A percentile compares a stretch with the other conserved stretches of the same genome.
Conservation (phyloP, 2,797 vertebrate species). For the Darevskia nairensis region DNA sequence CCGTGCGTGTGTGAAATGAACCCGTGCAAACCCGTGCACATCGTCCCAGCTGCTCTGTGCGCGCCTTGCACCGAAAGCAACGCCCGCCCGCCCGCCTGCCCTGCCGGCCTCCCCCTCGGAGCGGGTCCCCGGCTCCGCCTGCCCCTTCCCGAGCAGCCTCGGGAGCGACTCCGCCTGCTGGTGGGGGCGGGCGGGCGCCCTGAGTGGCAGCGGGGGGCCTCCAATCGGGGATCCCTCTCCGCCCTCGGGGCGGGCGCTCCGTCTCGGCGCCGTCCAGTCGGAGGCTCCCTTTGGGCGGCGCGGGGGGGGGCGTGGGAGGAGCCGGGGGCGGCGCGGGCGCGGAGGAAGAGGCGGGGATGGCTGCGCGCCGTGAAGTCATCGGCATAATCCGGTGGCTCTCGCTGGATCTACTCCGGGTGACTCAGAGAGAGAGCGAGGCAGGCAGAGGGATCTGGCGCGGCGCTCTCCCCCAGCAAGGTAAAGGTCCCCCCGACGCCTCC, state of each 20-base stretch:
- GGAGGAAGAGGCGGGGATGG: conserved; percentile 80
- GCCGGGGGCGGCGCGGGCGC: conserved; percentile 71
- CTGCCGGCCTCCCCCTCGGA: too few relatives aligned
- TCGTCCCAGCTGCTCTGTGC: background rate
- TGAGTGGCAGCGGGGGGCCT: background rate
- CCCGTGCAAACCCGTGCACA: too few relatives aligned
- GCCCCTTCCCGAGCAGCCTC: conserved; percentile 56
- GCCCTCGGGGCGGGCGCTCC: conserved; percentile 52
- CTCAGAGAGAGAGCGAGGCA: conserved; percentile 59
- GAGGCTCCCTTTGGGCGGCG: conserved; percentile 27
- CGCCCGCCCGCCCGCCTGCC: conserved; percentile 30
- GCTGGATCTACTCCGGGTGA: conserved; percentile 72
- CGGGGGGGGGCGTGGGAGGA: conserved; percentile 60
- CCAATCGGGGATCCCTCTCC: conserved; percentile 23
- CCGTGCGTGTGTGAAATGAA: too few relatives aligned
- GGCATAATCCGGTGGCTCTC: conserved; percentile 77
- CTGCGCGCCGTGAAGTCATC: conserved; percentile 83
- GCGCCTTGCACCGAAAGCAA: background rate
- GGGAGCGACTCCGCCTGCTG: background rate
- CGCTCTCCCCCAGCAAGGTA: conserved; percentile 74
- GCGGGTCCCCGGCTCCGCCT: conserved; percentile 6
- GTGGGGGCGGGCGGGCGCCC: background rate
- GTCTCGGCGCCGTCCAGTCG: conserved; percentile 43
- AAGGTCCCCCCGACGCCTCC: conserved; percentile 70
- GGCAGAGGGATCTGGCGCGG: conserved; percentile 49